Evolutionary conservation across 92 coral and sea anemone species (phyloP), one percentile per base, ranked within the genome.

Genomic region (Desmophyllum pertusum): DNA sequence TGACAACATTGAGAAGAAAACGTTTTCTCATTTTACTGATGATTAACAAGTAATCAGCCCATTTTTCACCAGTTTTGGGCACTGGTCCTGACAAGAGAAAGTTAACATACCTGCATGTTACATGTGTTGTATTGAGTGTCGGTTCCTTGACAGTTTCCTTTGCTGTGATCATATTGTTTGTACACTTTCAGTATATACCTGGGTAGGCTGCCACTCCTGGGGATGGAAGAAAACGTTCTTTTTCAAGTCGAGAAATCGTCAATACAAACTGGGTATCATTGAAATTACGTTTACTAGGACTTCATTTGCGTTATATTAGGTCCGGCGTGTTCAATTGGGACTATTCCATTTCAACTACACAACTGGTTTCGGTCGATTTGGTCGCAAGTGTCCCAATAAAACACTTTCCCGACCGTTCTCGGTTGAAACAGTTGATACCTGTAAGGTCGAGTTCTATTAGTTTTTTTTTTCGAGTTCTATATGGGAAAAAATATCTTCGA

Each of bases 71-170:
- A n/a, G n/a, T n/a, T n/a, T n/a, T n/a, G n/a, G n/a, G n/a, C n/a
- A n/a, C n/a, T 17, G 2, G 0, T 25, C 35, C 33, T 10, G 35
- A 23, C 42, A 35, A 65, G 23, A 1, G 38, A 31, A 38, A 59
- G 45, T 2, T 3, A 36, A 15, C 73, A 1, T 82, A 94, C 98
- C 98, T 94, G 95, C 55, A 87, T 76, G 80, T 94, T 94, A 57
- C 98, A 94, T 21, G 98, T 91, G 59, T 84, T 85, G 74, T 91
- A 94, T 79, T 94, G 95, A 23, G 88, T 89, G 41, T 90, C 88
- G 3, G 88, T 81, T 37, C 98, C 98, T 4, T 89, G 90, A 41
- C 98, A 94, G 33, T 82, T 91, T 73, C 92, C 89, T 73, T 37
- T 84, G 84, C 83, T 86, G 70, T 81, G 93, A 73, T 67, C 87